Base-by-base conservation (phyloP, 2,797 vertebrate species). In the Erethizon dorsatum region DNA sequence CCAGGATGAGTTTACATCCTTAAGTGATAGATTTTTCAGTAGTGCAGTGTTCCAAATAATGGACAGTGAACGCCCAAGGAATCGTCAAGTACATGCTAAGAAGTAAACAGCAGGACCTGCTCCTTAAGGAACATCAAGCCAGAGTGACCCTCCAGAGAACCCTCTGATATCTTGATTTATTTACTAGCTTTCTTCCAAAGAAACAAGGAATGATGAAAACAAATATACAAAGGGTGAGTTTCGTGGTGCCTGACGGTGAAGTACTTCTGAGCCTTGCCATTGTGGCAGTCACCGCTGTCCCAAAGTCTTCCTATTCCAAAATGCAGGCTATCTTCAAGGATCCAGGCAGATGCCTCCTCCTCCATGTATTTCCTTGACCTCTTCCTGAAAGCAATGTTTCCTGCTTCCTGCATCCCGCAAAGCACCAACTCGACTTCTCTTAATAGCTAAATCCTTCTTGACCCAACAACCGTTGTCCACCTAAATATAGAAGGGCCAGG, bases 261-360 rank as follows among this genome's bases (percentile, higher is more conserved):
- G 26, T 10, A 1, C 12, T 65, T 79, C 54, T 20, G 24, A 59
- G 26, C 2, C 8, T 54, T 47, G 18, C 52, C 37, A 3, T 6
- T 17, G 5, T 24, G 9, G 12, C 3, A 6, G 4, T 22, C 22
- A 2, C 6, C 20, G 17, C 4, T 12, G 0, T 50, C 20, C 6
- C 75, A 20, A 20, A 4, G 7, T 18, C 10, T 47, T 33, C 45
- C 17, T 33, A 10, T 18, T 80, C n/a, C 1, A 20, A 89, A 47
- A 61, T 33, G n/a, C 6, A 50, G 28, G 37, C n/a, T 50, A 9
- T 45, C 6, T 18, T 4, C 75, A 6, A 15, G 33, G 24, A 37
- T 31, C 18, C 15, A 24, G 47, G 4, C 4, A 45, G 17, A 37
- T 9, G n/a, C 37, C n/a, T 45, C 17, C 41, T 28, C 12, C n/a